A percentile compares a stretch with the other conserved stretches of the same genome.
Evolutionary conservation across 2,797 vertebrate species (phyloP).

Genomic region (Sebastes variabilis): DNA sequence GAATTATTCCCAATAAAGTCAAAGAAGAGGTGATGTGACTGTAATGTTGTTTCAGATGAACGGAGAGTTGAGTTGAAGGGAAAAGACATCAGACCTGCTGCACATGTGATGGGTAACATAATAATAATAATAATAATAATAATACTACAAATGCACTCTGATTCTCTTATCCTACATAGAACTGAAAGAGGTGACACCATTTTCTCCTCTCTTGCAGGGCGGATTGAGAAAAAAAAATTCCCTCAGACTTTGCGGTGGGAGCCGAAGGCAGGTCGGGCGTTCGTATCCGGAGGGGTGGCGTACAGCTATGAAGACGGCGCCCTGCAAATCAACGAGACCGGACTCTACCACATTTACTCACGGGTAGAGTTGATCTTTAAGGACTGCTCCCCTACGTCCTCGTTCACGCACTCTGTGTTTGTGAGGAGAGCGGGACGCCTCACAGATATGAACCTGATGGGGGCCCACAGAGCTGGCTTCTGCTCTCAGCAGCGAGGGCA

Average conservation of each 20-base stretch:
- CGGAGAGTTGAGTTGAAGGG: background rate
- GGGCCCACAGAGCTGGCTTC: constrained; percentile 80
- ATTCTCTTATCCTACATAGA: background rate
- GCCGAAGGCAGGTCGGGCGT: constrained; percentile 72
- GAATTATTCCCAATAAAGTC: background rate
- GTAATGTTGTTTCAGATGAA: constrained; percentile 70
- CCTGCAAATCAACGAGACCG: constrained; percentile 86
- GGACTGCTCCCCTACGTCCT: constrained; percentile 68
- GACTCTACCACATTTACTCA: constrained; percentile 94
- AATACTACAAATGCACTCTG: background rate
- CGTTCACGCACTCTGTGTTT: constrained; percentile 80
- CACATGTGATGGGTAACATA: constrained; percentile 88
- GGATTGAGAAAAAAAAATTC: background rate
- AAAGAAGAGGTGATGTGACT: constrained; percentile 4
- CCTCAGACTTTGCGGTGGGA: constrained; percentile 87
- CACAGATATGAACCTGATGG: constrained; percentile 81
- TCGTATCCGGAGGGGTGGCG: constrained; percentile 80
- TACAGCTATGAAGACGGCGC: constrained; percentile 79
- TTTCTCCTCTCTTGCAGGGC: constrained; percentile 55
- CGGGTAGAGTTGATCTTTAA: constrained; percentile 85
- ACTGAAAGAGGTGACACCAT: background rate
- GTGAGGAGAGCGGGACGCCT: constrained; percentile 52
- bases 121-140: background rate
- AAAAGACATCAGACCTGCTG: constrained; percentile 72
- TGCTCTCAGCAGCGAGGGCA: constrained; percentile 55